phyloP scores from a whole-genome alignment of 2,113 vertebrate species.

The Todiramphus chloris region DNA sequence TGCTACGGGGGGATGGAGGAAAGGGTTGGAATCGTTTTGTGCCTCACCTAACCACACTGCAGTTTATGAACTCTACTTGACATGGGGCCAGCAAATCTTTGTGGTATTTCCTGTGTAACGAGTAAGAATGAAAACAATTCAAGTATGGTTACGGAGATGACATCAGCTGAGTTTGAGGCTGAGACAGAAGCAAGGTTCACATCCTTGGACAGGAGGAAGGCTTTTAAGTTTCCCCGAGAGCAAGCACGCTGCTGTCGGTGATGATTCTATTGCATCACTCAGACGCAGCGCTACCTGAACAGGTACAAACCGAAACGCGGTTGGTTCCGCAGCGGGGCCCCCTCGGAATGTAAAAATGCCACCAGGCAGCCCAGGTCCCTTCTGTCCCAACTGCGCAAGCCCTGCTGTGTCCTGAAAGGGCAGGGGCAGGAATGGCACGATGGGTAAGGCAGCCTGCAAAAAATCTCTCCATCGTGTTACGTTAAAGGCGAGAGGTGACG shows the following conservation, averaged over 20 bases:
- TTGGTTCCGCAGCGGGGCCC: neutral
- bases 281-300: neutral
- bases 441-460: neutral
- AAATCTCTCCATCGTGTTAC: fast-evolving
- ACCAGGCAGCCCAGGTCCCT: neutral
- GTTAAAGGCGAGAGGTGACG: neutral
- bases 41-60: neutral
- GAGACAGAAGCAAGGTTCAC: neutral
- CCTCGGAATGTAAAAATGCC: neutral
- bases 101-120: neutral
- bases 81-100: neutral
- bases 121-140: neutral
- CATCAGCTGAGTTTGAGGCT: neutral
- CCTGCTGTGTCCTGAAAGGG: neutral
- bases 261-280: fast-evolving
- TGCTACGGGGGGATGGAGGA: neutral
- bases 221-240: neutral
- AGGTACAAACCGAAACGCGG: neutral
- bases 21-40: neutral
- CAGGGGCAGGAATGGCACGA: neutral
- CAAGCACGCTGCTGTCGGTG: neutral
- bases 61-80: neutral
- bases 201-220: neutral
- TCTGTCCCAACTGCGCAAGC: neutral
- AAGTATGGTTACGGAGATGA: neutral